Percentiles rank a stretch among this genome's conserved stretches.
Evolutionary conservation across 2,113 vertebrate genomes (phyloP).

Genomic region (Coptodon rendalli): DNA sequence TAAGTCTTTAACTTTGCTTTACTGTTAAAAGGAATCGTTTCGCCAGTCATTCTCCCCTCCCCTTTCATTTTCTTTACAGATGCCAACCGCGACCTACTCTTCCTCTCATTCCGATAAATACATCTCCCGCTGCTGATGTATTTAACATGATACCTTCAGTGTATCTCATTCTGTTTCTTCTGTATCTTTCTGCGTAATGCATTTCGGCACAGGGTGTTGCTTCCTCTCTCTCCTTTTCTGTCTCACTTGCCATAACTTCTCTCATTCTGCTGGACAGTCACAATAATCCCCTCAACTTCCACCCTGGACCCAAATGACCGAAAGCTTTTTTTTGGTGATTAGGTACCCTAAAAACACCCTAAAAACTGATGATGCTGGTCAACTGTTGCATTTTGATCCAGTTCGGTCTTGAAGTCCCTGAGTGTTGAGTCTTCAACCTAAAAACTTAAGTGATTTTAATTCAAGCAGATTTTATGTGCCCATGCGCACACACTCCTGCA

Average conservation of each 20-base stretch:
- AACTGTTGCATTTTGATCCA: neutral
- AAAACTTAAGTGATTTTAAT: neutral
- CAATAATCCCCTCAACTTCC: slow-evolving; percentile 76
- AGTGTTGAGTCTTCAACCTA: neutral
- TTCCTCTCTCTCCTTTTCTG: slow-evolving; percentile 40
- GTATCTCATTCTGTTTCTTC: slow-evolving; percentile 26
- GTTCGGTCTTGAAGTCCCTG: neutral
- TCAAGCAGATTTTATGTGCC: neutral
- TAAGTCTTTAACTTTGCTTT: slow-evolving; percentile 15
- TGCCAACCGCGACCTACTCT: slow-evolving; percentile 43
- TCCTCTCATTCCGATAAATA: slow-evolving; percentile 62
- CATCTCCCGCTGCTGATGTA: slow-evolving; percentile 65
- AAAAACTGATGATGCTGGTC: neutral
- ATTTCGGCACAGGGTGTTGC: slow-evolving; percentile 61
- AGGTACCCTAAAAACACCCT: neutral
- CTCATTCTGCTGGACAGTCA: slow-evolving; percentile 71
- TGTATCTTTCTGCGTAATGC: slow-evolving; percentile 46
- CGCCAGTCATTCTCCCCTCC: neutral
- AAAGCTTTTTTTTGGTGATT: neutral
- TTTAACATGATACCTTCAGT: slow-evolving; percentile 55
- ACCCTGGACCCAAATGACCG: slow-evolving; percentile 65
- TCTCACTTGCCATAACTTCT: slow-evolving; percentile 63
- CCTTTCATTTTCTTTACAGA: slow-evolving; percentile 49
- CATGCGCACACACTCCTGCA: slow-evolving; percentile 11
- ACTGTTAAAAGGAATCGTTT: neutral